A percentile compares a stretch with the other conserved stretches of the same genome.
Evolutionary conservation across 2,888 invertebrate species (phyloP).

Genomic region (Pachliopta kotzebuea): DNA sequence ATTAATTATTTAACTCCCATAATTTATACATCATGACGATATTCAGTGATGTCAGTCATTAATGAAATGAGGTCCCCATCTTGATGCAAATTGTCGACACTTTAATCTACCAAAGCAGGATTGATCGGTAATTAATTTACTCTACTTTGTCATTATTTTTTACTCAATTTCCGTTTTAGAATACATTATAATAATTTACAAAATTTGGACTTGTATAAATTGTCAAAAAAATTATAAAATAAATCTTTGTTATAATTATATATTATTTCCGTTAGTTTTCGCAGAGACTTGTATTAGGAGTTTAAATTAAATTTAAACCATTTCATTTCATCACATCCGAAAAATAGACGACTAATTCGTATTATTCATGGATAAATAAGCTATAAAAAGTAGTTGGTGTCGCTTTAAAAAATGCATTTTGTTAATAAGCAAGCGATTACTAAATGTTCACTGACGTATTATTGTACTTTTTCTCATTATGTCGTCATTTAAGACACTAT

Average conservation of each 20-base stretch:
- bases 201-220: neutral
- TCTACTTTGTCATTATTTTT: neutral
- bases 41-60: conserved; percentile 11
- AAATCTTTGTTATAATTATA: neutral
- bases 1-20: neutral
- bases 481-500: too few relatives aligned
- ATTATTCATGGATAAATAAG: too few relatives aligned
- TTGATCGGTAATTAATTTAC: conserved; percentile 16
- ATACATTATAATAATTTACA: neutral
- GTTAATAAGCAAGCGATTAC: too few relatives aligned
- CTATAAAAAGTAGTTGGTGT: too few relatives aligned
- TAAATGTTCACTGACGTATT: too few relatives aligned
- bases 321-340: too few relatives aligned
- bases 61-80: conserved; percentile 12
- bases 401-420: too few relatives aligned
- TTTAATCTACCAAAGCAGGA: conserved; percentile 15
- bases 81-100: conserved; percentile 6
- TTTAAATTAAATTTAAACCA: too few relatives aligned
- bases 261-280: too few relatives aligned
- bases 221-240: neutral
- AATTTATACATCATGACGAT: conserved; percentile 3
- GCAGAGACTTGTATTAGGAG: too few relatives aligned
- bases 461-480: too few relatives aligned
- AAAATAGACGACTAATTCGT: too few relatives aligned
- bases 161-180: neutral